phyloP scores from a whole-genome alignment of 1,140 invertebrate genomes.

The Ceratina calcarata region DNA sequence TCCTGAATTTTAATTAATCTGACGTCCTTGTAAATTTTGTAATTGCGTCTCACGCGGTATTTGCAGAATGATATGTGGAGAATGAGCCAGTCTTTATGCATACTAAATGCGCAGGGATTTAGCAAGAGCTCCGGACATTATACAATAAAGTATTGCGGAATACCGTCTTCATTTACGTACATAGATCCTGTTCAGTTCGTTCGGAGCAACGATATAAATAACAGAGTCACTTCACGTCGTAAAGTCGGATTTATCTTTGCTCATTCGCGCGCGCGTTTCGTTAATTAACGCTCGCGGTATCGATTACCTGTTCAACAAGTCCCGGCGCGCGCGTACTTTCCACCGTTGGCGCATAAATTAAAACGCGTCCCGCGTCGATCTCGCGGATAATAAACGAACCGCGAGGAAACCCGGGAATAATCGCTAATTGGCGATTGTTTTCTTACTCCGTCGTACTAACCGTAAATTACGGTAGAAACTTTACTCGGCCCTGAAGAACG shows the following conservation, averaged over 20 bases:
- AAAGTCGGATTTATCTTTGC: neutral
- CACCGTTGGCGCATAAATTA: conserved; percentile 30
- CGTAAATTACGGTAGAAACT: conserved; percentile 33
- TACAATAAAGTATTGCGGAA: too few species aligned
- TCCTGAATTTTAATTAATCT: too few species aligned
- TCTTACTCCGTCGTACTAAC: neutral
- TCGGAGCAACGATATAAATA: too few species aligned
- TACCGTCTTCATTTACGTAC: too few species aligned
- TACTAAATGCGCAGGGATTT: too few species aligned
- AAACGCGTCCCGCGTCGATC: conserved; percentile 14
- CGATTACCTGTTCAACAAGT: conserved; percentile 26
- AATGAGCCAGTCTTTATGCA: too few species aligned
- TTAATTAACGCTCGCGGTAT: conserved; percentile 32
- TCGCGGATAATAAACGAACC: neutral
- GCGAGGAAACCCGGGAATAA: neutral
- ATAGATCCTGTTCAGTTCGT: too few species aligned
- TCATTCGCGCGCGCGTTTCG: neutral
- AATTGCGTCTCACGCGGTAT: too few species aligned
- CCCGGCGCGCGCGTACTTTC: neutral
- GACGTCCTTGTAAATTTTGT: too few species aligned
- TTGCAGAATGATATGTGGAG: too few species aligned
- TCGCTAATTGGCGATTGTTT: conserved; percentile 44
- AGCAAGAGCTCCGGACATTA: too few species aligned
- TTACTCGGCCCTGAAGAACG: neutral
- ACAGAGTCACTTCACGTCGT: neutral